Evolutionary conservation across 2,888 invertebrate species (phyloP), one percentile per base, ranked within the genome.

Genomic region (Drosophila antonietae): DNA sequence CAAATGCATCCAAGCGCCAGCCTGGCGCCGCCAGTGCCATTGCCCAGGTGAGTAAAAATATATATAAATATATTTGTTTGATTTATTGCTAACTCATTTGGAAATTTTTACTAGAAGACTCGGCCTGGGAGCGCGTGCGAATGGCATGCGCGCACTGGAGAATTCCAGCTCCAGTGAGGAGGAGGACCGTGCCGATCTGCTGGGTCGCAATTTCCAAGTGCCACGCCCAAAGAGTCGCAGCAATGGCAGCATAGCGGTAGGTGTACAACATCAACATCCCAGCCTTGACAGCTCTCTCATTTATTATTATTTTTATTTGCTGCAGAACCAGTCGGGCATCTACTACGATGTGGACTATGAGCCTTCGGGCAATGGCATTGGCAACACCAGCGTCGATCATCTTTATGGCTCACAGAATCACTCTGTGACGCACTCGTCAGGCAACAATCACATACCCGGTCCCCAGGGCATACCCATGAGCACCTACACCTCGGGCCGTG

Each of bases 291-390:
- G 31, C 2, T 18, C 10, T 15, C 37, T 47, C 8, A 49, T n/a
- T 49, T 6, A 63, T 28, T 5, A 43, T 18, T 41, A 2, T 41
- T 23, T 49, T 33, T 20, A 41, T 20, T 39, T 47, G 9, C 33
- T 10, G 62, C 93, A 97, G 97, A 97, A 97, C 92, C 97, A 97
- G 94, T 97, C 96, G 80, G 97, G 97, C 58, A 97, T 97, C 83
- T 97, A 97, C 92, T 97, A 97, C 90, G 97, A 97, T 90, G 97
- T 97, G 35, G 97, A 97, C 77, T 97, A 97, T 86, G 97, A 97
- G 90, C 95, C 94, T 77, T 94, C 94, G 35, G 94, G 94, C 70
- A 92, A 93, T 70, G 93, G 94, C 73, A 92, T 91, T 63, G 92
- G 92, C 41, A 91, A 90, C 63, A 82, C 90, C 57, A 91, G 92